phyloP scores from a whole-genome alignment of 1,140 invertebrate genomes.

The Dinoponera quadriceps region DNA sequence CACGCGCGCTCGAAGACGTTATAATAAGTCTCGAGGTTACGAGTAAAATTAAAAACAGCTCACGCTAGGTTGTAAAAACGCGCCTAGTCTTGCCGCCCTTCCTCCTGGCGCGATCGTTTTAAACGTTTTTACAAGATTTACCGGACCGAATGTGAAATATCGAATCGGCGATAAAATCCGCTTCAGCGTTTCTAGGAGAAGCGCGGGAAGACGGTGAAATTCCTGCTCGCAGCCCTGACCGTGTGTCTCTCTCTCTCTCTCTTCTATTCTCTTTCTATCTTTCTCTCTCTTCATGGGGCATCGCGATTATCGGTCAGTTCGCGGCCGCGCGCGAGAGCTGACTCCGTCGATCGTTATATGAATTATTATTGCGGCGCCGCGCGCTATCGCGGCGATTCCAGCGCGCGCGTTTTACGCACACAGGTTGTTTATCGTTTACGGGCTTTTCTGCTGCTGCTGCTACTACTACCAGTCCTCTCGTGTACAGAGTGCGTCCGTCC shows the following conservation, averaged over 20 bases:
- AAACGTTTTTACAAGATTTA: background rate
- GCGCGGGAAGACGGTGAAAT: conserved; percentile 1
- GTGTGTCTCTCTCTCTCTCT: too few relatives aligned
- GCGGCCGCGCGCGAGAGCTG: conserved; percentile 18
- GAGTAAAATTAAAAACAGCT: too few relatives aligned
- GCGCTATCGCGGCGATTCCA: background rate
- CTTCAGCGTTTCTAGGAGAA: background rate
- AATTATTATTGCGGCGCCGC: conserved; percentile 39
- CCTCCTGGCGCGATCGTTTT: background rate
- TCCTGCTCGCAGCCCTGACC: background rate
- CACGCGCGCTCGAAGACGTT: too few relatives aligned
- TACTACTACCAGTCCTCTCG: too few relatives aligned
- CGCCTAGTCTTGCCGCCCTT: too few relatives aligned
- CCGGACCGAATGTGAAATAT: background rate
- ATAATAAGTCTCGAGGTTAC: too few relatives aligned
- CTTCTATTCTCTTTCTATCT: too few relatives aligned
- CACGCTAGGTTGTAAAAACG: too few relatives aligned
- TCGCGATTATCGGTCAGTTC: conserved; percentile 36
- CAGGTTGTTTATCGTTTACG: conserved; percentile 25
- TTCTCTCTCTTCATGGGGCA: background rate
- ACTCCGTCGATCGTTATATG: conserved; percentile 41
- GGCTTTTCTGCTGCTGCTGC: too few relatives aligned
- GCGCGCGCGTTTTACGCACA: conserved; percentile 3
- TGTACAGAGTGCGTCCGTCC: background rate
- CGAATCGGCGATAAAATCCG: background rate